Base-by-base conservation (phyloP, 2,888 invertebrate genomes). In the Volucella zonaria region DNA sequence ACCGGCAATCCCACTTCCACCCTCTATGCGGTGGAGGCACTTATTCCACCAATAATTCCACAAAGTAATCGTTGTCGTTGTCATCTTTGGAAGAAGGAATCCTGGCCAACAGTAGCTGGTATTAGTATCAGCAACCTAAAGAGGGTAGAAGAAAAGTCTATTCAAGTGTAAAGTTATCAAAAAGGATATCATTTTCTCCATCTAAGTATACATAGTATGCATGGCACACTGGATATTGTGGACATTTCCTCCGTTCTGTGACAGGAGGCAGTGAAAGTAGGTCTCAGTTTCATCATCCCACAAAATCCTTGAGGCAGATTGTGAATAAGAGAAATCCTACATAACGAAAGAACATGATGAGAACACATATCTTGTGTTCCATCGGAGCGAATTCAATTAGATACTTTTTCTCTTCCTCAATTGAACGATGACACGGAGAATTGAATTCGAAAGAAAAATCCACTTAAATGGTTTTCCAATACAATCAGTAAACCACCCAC, bases 341-440 rank as follows among this genome's bases (percentile, higher is more conserved):
- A 38, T 18, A 62, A 56, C 12, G 51, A 75, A 42, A 40, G 68
- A 68, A 76, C 64, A 76, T 76, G 70, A 76, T 56, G 75, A 68
- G 64, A 73, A 82, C 67, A 42, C 15, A 83, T 70, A 70, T 79
- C 79, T 74, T 59, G 45, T 64, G 82, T 74, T 83, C 79, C 66
- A 70, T 79, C 45, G 64, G 58, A 83, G 74, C 82, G 70, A 70
- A 49, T 18, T n/a, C 64, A 70, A 83, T 79, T 79, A 75, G 79
- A 79, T 79, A 70, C 79, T 70, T 66, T 70, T 31, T 31, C 31
- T 31, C 31, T 6, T 31, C 31, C 6, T 79, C 82, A 75, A 83
- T 75, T 83, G 82, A 79, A 74, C 68, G 64, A 70, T 66, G 74
- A 75, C 52, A 74, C 59, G 64, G 54, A 31, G 6, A 73, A 66